Conservation (phyloP, 2,113 vertebrate species). For the Xenus cinereus region DNA sequence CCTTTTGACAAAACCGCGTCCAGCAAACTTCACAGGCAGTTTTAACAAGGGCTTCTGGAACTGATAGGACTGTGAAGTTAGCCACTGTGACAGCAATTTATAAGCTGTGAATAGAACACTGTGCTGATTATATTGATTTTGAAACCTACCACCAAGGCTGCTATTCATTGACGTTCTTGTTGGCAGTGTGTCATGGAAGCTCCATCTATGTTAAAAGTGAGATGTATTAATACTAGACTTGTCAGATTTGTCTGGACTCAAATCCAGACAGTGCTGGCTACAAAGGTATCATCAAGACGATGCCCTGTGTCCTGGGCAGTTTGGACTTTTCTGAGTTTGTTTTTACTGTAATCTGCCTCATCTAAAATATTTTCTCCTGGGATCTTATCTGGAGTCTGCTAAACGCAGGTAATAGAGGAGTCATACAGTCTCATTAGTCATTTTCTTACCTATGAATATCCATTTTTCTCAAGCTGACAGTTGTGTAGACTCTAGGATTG, state of each 20-base stretch:
- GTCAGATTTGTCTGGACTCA: background rate
- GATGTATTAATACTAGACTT: background rate
- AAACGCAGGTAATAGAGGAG: background rate
- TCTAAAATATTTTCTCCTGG: background rate
- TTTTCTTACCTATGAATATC: background rate
- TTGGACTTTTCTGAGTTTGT: background rate
- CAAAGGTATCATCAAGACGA: background rate
- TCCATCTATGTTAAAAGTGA: background rate
- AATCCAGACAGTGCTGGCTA: background rate
- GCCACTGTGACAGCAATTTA: slow-evolving; percentile 19
- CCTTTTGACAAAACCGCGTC: background rate
- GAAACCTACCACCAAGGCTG: slow-evolving; percentile 9
- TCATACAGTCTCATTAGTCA: background rate
- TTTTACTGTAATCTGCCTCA: background rate
- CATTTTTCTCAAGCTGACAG: background rate
- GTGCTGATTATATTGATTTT: background rate
- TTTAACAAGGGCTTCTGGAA: background rate
- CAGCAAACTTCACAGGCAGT: background rate
- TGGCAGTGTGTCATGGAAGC: background rate
- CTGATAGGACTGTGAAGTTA: background rate
- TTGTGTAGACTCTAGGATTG: background rate
- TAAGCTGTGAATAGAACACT: slow-evolving; percentile 5
- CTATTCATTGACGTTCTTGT: background rate
- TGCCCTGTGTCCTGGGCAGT: background rate
- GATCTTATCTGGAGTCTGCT: background rate